Base-by-base conservation (phyloP, 53 echinoderm and acorn worm species). In the Astropecten irregularis region DNA sequence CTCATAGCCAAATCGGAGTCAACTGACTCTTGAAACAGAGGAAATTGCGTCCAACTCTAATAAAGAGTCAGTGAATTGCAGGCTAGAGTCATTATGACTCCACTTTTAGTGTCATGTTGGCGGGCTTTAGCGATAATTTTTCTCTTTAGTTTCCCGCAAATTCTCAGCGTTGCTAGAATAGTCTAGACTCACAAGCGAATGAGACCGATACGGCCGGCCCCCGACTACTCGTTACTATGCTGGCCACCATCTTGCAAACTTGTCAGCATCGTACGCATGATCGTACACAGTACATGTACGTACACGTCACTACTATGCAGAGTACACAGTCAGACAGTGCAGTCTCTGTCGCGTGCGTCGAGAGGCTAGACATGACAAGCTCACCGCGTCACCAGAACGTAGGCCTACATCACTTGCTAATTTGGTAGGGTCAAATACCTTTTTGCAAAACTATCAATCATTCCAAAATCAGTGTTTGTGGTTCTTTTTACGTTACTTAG, bases 141-240 rank as follows among this genome's bases (percentile, higher is more conserved):
- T 15, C 14, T 35, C 1, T 64, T 35, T 64, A 16, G 15, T 1
- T 13, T 53, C 5, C 21, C 38, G n/a, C 35, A 14, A 7, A 64
- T 62, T 62, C 14, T n/a, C 27, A 27, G 61, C 61, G 36, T 36
- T 3, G 65, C 36, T 16, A 34, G 37, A 36, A 16, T 16, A 64
- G 34, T n/a, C 19, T 34, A 33, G 33, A 14, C 0, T 30, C 34
- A 35, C 8, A 16, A 16, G 5, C 11, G 11, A 30, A 33, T 64
- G 65, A 7, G 30, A 30, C 4, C 2, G 3, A 9, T 33, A n/a
- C n/a, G 16, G 36, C 29, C 61, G 28, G 63, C 32, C 30, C 0
- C 53, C 53, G 23, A 23, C 6, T 63, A 63, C n/a, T n/a, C 36
- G 63, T 63, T 63, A 33, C 63, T 63, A 63, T 63, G 63, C 34